Evolutionary conservation across 2,113 vertebrate species (phyloP), one percentile per base, ranked within the genome.

Genomic region (Trematocara nigrifrons): DNA sequence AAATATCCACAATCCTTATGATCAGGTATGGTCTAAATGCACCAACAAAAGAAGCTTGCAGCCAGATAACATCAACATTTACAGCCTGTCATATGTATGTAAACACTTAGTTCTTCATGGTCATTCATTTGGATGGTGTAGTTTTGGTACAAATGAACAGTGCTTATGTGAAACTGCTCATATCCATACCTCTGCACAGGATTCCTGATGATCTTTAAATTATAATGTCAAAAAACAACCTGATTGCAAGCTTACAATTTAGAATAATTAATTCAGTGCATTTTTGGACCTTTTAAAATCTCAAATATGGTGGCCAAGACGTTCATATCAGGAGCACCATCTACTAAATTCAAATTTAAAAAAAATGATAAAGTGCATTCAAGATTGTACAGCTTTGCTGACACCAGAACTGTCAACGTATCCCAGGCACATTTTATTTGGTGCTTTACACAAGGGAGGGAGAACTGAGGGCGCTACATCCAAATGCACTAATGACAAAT

Each of bases 401-500:
- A 76, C 16, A 49, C 20, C 20, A 45, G 38, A 10, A 1, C 22
- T 11, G 26, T 29, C 26, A 31, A 31, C 1, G 9, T 2, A 18
- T 31, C 13, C 0, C 2, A 49, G 42, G 13, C 15, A 49, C 0
- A 45, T 47, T 47, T 47, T 29, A 74, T 74, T 47, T 74, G 13
- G 22, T 47, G 66, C 20, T 74, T 74, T 45, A 1, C 40, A 47
- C 20, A 9, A 64, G 1, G 3, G 59, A 38, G 4, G 59, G 16
- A 64, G 3, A 4, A 45, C 40, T 1, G 40, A 71, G 0, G 40
- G 13, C 8, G 1, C 38, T 47, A 10, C 40, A 1, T 29, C 66
- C 22, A 71, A 71, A 16, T 2, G 2, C 40, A 26, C n/a, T 69
- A 15, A 20, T 22, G 40, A 47, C 69, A 74, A 47, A 11, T 74